Evolutionary conservation across 2,113 vertebrate species (phyloP).

Genomic region (Vidua chalybeata): DNA sequence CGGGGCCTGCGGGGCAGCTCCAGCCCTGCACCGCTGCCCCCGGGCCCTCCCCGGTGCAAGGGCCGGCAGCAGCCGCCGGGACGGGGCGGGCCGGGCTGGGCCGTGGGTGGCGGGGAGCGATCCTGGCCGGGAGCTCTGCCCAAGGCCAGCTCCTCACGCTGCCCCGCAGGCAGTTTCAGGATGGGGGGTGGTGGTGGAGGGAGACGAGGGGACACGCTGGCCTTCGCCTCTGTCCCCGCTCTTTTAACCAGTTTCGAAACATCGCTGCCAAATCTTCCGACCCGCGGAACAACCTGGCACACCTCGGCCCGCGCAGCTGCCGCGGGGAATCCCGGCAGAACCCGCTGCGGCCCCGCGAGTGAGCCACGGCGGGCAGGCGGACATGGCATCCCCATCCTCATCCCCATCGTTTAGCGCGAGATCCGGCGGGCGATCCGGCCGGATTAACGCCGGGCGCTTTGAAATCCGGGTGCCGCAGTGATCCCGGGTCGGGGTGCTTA

Average conservation of each 20-base stretch:
- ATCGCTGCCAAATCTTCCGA: neutral
- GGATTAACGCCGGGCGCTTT: slow-evolving; percentile 7
- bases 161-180: neutral
- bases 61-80: neutral
- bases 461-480: neutral
- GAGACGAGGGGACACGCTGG: neutral
- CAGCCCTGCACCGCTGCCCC: neutral
- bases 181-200: neutral
- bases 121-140: neutral
- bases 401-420: neutral
- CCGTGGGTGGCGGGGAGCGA: no score
- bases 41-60: no score
- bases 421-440: neutral
- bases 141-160: neutral
- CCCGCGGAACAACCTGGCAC: neutral
- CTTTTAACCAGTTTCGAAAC: neutral
- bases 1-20: neutral
- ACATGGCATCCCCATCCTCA: neutral
- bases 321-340: neutral
- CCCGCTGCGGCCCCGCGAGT: neutral
- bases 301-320: neutral
- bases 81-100: neutral
- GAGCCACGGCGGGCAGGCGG: neutral
- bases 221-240: neutral
- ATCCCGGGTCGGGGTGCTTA: neutral